phyloP scores from a whole-genome alignment of 2,888 invertebrate species.

The Dynastes maya region DNA sequence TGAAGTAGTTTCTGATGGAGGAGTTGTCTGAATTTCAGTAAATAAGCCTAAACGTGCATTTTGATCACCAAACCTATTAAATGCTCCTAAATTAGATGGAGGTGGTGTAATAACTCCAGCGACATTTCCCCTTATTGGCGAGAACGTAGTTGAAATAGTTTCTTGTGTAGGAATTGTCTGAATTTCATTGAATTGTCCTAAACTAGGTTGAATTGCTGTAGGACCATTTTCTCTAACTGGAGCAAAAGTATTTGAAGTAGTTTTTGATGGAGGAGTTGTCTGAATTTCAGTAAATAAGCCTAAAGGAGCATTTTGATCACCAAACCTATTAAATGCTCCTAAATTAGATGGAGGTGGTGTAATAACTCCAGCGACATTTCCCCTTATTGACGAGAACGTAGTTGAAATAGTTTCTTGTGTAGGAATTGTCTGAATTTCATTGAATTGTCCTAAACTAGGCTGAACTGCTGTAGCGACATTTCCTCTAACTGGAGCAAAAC shows the following conservation, averaged over 20 bases:
- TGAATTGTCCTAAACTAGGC: too few relatives aligned
- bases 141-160: neutral
- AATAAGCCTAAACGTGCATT: neutral
- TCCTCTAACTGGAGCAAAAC: too few relatives aligned
- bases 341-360: neutral
- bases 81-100: neutral
- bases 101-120: neutral
- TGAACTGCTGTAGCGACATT: too few relatives aligned
- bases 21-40: too few relatives aligned
- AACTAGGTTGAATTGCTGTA: too few relatives aligned
- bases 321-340: constrained; percentile 5
- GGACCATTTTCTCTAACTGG: too few relatives aligned
- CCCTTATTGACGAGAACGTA: neutral
- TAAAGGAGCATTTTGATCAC: neutral
- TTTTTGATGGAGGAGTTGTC: too few relatives aligned
- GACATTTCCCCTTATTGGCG: neutral
- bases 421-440: constrained; percentile 1
- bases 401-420: neutral
- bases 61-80: constrained; percentile 11
- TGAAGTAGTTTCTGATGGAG: too few relatives aligned
- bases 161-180: neutral
- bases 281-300: too few relatives aligned
- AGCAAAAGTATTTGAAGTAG: too few relatives aligned
- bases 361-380: neutral
- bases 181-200: neutral